A percentile compares a stretch with the other conserved stretches of the same genome.
phyloP scores from a whole-genome alignment of 2,113 vertebrate genomes.

The Pipra filicauda region DNA sequence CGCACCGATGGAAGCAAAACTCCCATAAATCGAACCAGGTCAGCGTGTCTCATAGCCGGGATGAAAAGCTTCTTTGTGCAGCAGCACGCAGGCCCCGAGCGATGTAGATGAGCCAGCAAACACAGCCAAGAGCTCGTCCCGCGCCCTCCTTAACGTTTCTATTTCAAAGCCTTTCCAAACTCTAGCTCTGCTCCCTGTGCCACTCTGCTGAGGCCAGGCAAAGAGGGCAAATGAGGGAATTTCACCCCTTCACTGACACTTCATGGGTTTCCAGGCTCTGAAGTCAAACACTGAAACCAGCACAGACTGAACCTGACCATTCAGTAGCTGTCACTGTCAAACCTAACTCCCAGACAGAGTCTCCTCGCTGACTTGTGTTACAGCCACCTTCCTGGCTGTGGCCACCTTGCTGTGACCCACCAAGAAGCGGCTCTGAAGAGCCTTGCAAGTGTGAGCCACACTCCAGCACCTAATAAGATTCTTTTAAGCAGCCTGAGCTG shows the following conservation, averaged over 20 bases:
- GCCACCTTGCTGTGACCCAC: neutral
- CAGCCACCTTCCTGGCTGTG: neutral
- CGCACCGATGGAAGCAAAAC: neutral
- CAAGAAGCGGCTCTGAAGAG: neutral
- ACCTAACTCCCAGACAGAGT: neutral
- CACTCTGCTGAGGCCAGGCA: neutral
- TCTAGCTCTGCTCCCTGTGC: neutral
- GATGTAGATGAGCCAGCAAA: neutral
- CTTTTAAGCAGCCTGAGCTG: conserved; percentile 48
- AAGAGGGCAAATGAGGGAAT: neutral
- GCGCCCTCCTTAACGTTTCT: neutral
- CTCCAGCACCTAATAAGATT: conserved; percentile 45
- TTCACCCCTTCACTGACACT: neutral
- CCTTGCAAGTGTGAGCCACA: neutral
- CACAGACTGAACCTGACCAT: neutral
- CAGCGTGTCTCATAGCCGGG: conserved; percentile 6
- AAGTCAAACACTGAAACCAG: neutral
- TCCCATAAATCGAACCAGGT: conserved; percentile 23
- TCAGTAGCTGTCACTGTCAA: neutral
- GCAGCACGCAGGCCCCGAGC: conserved; percentile 35
- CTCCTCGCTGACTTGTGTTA: neutral
- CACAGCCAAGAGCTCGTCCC: neutral
- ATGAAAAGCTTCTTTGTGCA: conserved; percentile 59
- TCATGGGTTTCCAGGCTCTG: neutral
- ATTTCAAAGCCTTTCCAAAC: neutral